Conservation (phyloP, 2,113 vertebrate genomes). For the Pterocles orientalis region DNA sequence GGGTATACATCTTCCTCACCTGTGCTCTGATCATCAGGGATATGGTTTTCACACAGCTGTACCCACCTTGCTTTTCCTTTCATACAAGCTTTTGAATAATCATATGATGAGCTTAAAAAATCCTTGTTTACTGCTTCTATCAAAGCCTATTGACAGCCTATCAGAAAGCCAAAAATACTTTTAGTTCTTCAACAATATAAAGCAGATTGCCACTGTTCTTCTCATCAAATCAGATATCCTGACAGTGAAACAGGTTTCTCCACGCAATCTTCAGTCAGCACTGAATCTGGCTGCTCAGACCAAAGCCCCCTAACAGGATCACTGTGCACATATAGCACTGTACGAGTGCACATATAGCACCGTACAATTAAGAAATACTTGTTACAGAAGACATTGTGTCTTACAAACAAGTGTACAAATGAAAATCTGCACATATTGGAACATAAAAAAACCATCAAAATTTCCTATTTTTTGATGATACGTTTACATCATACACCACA, state of each 20-base stretch:
- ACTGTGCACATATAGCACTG: neutral
- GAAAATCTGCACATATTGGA: neutral
- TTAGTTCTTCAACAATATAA: neutral
- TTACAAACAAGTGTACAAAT: neutral
- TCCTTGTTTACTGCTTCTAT: neutral
- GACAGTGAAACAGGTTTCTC: neutral
- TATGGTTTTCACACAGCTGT: neutral
- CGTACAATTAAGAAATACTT: neutral
- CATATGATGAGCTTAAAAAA: neutral
- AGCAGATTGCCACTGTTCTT: neutral
- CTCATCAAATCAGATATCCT: neutral
- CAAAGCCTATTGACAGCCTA: neutral
- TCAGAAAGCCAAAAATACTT: neutral
- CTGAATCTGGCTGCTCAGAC: neutral
- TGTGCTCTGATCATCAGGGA: neutral
- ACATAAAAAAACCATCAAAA: neutral
- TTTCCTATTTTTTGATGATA: neutral
- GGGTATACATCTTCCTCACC: neutral
- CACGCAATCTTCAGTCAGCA: neutral
- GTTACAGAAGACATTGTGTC: neutral
- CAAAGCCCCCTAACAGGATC: neutral
- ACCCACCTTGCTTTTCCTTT: neutral
- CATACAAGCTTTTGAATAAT: neutral
- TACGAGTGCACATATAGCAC: neutral
- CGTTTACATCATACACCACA: neutral